phyloP scores from a whole-genome alignment of 64 coral and sea anemone species.

The Montipora efflorescens region DNA sequence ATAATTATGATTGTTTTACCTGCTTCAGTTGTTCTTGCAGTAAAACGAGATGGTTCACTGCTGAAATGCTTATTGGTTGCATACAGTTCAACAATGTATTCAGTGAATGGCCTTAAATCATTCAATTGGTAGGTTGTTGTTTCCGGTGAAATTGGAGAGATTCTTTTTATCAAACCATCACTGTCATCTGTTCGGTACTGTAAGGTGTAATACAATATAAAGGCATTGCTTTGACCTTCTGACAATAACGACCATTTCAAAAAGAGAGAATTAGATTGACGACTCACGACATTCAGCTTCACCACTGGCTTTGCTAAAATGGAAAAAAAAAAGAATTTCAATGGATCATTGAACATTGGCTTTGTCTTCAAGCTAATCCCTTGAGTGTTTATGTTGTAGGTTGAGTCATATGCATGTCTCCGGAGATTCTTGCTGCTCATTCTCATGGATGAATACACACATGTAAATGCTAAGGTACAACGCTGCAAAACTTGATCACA shows the following conservation, averaged over 20 bases:
- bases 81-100: slow-evolving; percentile 23
- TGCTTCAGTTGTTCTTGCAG: slow-evolving; percentile 26
- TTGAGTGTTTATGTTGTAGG: too few relatives aligned
- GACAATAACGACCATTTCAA: neutral
- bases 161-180: neutral
- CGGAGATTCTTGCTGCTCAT: too few relatives aligned
- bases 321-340: neutral
- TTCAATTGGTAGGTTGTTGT: neutral
- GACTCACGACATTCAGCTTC: neutral
- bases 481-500: too few relatives aligned
- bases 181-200: slow-evolving; percentile 1
- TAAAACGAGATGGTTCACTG: neutral
- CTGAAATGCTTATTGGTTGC: slow-evolving; percentile 65
- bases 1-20: neutral
- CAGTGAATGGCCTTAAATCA: slow-evolving; percentile 44
- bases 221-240: neutral
- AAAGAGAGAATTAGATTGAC: neutral
- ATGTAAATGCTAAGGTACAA: too few relatives aligned
- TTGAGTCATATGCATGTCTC: too few relatives aligned
- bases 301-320: slow-evolving; percentile 20
- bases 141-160: neutral
- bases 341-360: neutral
- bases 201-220: slow-evolving; percentile 10
- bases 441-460: too few relatives aligned
- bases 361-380: too few relatives aligned